Evolutionary conservation across 2,113 vertebrate genomes (phyloP).

Genomic region (Pyxicephalus adspersus): DNA sequence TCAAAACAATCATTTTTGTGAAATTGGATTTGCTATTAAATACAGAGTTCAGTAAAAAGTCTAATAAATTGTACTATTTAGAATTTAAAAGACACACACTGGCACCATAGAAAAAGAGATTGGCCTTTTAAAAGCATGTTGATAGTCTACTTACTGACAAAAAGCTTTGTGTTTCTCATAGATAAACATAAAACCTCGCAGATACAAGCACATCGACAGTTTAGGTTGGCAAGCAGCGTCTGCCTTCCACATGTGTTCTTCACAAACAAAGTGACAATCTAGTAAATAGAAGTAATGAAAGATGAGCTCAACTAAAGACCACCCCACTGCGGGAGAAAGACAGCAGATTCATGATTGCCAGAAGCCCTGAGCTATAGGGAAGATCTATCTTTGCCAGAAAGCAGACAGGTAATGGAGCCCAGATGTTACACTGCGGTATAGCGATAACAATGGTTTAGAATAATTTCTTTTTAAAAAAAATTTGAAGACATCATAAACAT

Average conservation of each 20-base stretch:
- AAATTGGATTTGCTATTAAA: no score
- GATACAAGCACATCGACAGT: neutral
- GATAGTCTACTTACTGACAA: neutral
- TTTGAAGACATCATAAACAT: no score
- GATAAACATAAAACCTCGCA: constrained; percentile 17
- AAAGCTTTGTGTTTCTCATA: constrained; percentile 28
- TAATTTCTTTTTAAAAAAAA: neutral
- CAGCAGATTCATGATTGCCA: constrained; percentile 48
- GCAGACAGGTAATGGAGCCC: constrained; percentile 13
- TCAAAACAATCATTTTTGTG: no score
- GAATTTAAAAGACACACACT: no score
- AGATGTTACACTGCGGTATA: constrained; percentile 35
- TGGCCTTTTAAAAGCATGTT: neutral
- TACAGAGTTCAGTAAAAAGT: no score
- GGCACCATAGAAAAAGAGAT: no score
- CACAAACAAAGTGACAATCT: constrained; percentile 49
- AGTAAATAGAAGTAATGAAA: constrained; percentile 47
- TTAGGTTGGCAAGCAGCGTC: constrained; percentile 27
- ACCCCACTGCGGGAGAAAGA: constrained; percentile 36
- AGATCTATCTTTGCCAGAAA: constrained; percentile 31
- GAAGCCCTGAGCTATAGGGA: constrained; percentile 31
- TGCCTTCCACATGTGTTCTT: constrained; percentile 24
- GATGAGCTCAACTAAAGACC: constrained; percentile 29
- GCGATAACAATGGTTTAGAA: neutral
- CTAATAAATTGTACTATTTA: no score